Percentiles rank a stretch among this genome's conserved stretches.
phyloP scores from a whole-genome alignment of 2,113 vertebrate genomes.

The Pteronura brasiliensis region DNA sequence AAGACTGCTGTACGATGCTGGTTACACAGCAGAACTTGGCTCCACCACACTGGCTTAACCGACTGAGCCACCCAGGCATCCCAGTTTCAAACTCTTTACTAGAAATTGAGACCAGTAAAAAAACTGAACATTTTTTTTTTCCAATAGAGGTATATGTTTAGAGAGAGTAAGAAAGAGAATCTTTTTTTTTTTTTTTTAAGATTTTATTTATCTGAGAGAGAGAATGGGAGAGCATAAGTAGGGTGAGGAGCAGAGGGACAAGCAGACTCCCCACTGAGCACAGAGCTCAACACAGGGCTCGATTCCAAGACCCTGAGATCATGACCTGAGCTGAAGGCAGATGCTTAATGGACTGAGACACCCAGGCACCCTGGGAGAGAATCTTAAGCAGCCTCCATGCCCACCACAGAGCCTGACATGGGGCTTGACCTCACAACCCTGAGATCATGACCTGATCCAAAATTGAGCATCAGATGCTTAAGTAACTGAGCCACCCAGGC shows the following conservation, averaged over 20 bases:
- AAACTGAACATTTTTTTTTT: not conserved
- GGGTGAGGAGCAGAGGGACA: not conserved
- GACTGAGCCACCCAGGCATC: no score
- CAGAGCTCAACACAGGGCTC: not conserved
- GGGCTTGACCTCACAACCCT: not conserved
- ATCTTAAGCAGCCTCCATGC: not conserved
- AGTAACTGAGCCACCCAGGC: not conserved
- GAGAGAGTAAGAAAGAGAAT: not conserved
- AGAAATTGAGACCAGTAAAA: not conserved
- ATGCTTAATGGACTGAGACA: not conserved
- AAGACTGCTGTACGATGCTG: not conserved
- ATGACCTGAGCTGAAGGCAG: not conserved
- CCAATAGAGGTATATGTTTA: not conserved
- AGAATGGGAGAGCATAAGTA: not conserved
- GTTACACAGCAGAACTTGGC: not conserved
- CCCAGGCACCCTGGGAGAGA: not conserved
- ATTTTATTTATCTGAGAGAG: not conserved
- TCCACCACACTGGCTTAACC: not conserved
- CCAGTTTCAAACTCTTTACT: not conserved
- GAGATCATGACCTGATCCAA: not conserved
- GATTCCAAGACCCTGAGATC: not conserved
- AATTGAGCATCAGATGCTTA: not conserved
- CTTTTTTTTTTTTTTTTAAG: not conserved
- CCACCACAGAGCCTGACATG: accelerated
- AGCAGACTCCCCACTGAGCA: not conserved